Conservation (phyloP, 2,797 vertebrate species). For the Austrolebias charrua region DNA sequence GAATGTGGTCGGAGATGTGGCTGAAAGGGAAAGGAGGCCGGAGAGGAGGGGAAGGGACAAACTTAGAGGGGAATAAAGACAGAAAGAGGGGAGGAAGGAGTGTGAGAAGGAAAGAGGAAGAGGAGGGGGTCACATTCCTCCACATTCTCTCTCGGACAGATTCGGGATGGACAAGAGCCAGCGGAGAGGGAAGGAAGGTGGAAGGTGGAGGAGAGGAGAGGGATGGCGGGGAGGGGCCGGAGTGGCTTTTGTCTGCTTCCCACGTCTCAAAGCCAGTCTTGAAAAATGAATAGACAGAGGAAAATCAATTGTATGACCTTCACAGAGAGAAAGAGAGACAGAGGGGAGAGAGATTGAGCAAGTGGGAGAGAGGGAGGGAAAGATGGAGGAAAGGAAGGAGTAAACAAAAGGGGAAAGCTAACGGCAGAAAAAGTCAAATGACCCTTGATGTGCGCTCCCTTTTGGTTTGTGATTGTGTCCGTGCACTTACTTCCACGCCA, state of each 20-base stretch:
- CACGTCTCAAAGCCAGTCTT: slow-evolving; percentile 88
- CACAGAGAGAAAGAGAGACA: slow-evolving; percentile 76
- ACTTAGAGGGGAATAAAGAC: slow-evolving; percentile 53
- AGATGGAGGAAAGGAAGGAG: slow-evolving; percentile 66
- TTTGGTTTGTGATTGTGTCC: slow-evolving; percentile 45
- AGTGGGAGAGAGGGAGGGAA: slow-evolving; percentile 55
- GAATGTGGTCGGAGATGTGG: slow-evolving; percentile 72
- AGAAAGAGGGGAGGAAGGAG: slow-evolving; percentile 42
- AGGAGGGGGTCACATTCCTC: slow-evolving; percentile 54
- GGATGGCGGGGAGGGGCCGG: slow-evolving; percentile 62
- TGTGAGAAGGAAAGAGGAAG: slow-evolving; percentile 20
- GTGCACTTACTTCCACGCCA: slow-evolving; percentile 34
- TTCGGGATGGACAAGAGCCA: slow-evolving; percentile 55
- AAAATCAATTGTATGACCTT: slow-evolving; percentile 90
- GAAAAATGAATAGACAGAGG: slow-evolving; percentile 88
- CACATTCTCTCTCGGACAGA: slow-evolving; percentile 51
- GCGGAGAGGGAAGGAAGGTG: slow-evolving; percentile 58
- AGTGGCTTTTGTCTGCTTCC: slow-evolving; percentile 87
- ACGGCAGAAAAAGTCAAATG: slow-evolving; percentile 72
- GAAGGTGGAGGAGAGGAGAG: slow-evolving; percentile 57
- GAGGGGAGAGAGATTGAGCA: slow-evolving; percentile 52
- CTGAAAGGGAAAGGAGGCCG: slow-evolving; percentile 59
- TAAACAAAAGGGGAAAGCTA: slow-evolving; percentile 65
- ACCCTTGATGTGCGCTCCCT: slow-evolving; percentile 69
- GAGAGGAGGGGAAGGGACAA: slow-evolving; percentile 59